phyloP scores from a whole-genome alignment of 2,888 invertebrate genomes.

The Teinopalpus imperialis region DNA sequence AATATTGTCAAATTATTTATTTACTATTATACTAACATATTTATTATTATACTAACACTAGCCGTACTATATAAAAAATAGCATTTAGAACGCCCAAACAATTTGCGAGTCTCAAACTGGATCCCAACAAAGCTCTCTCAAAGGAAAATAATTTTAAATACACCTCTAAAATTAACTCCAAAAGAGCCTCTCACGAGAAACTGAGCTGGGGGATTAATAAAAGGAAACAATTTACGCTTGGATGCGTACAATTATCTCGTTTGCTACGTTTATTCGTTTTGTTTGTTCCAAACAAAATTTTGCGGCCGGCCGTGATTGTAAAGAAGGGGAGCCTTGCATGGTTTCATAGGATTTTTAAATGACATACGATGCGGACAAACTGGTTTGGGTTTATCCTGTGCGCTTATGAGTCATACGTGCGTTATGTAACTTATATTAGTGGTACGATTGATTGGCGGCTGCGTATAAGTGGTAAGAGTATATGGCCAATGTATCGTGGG shows the following conservation, averaged over 20 bases:
- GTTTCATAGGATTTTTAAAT: background rate
- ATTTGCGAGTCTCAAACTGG: background rate
- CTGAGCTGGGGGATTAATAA: conserved; percentile 7
- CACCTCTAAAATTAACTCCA: background rate
- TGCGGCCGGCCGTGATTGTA: background rate
- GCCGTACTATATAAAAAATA: no score
- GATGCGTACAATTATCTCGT: conserved; percentile 10
- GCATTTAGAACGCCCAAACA: no score
- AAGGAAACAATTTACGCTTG: conserved; percentile 10
- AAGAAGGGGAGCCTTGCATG: background rate
- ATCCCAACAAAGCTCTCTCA: background rate
- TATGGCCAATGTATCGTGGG: no score
- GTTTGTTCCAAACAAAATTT: background rate
- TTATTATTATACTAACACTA: no score
- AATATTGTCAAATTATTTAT: no score
- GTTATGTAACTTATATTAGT: no score
- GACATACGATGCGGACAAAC: background rate
- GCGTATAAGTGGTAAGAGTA: no score
- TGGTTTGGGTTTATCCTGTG: background rate
- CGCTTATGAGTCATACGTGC: no score
- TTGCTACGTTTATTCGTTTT: conserved; percentile 3
- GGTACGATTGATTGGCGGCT: no score
- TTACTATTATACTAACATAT: no score
- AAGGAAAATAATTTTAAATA: conserved; percentile 7
- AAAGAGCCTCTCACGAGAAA: background rate